Base-by-base conservation (phyloP, 2,888 invertebrate species). In the Metopia argyrocephala region DNA sequence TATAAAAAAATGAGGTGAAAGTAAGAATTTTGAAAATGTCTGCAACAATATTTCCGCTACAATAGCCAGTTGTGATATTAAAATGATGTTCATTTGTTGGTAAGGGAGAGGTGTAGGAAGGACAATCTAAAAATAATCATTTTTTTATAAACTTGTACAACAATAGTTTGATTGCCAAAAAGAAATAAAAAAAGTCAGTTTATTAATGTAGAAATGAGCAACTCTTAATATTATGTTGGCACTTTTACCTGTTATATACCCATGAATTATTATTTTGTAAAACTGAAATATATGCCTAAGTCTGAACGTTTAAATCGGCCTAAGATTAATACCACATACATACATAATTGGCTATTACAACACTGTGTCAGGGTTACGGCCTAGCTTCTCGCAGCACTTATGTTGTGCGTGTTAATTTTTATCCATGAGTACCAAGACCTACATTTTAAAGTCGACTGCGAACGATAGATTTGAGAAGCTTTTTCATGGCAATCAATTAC, bases 21-120 rank as follows among this genome's bases (percentile, higher is more conserved):
- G 65, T 70, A 65, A 59, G 54, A 74, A 78, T 78, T 70, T 78
- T 56, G 46, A 69, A 78, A 78, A 74, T 81, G 65, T 74, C 74
- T 66, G 66, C 25, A 78, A 59, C 61, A 65, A 61, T 73, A 61
- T 70, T 70, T 81, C 78, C 74, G 69, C 68, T 56, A 38, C 59
- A 71, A 62, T 38, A 27, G 18, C 12, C 12, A 7, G 7, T 12
- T 3, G 31, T 31, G 0, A 7, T n/a, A n/a, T 0, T 12, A 31
- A 9, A 31, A 12, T 31, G 12, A 31, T 31, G 1, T 0, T 2
- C 20, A 52, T 12, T 45, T 9, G 48, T 12, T 54, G 21, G 23
- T 21, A 9, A 20, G 45, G 25, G 12, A 23, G 56, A 38, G 28
- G 25, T 50, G 59, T 65, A 50, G 52, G 65, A 27, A 27, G 12